These are phyloP conservation scores for Agapostemon virescens DNA, from an alignment of 2,888 invertebrate species.

Conservation along the genomic window DNA sequence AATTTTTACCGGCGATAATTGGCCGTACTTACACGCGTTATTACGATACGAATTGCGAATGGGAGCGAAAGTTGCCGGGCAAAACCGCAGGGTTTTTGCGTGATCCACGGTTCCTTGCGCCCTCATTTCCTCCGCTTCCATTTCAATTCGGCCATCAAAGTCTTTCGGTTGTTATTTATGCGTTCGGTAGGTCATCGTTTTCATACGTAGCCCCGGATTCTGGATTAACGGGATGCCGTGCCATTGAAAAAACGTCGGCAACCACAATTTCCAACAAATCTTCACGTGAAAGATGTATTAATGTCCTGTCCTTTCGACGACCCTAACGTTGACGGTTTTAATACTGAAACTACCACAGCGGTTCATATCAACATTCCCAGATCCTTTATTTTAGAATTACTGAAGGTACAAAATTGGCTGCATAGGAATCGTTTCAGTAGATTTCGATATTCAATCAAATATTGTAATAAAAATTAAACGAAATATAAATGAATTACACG, in stretches of 20 bases:
- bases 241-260: background rate
- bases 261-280: background rate
- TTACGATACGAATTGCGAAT: conserved; percentile 26
- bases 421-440: too few relatives aligned
- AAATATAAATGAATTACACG: too few relatives aligned
- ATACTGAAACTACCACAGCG: too few relatives aligned
- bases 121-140: background rate
- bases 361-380: too few relatives aligned
- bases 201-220: background rate
- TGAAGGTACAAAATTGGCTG: too few relatives aligned
- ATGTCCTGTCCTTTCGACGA: background rate
- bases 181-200: background rate
- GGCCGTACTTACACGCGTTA: conserved; percentile 25
- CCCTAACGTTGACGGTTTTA: background rate
- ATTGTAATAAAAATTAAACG: too few relatives aligned
- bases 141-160: conserved; percentile 24
- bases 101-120: background rate
- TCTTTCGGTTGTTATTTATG: background rate
- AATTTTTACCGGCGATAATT: conserved; percentile 39
- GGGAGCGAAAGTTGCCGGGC: conserved; percentile 27
- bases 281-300: background rate
- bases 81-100: conserved; percentile 15
- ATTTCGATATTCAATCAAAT: too few relatives aligned
- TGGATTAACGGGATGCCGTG: background rate
- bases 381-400: too few relatives aligned